A percentile compares a stretch with the other conserved stretches of the same genome.
phyloP scores from a whole-genome alignment of 30 jellyfish, hydroid and myxozoan genomes.

The Turritopsis dohrnii region DNA sequence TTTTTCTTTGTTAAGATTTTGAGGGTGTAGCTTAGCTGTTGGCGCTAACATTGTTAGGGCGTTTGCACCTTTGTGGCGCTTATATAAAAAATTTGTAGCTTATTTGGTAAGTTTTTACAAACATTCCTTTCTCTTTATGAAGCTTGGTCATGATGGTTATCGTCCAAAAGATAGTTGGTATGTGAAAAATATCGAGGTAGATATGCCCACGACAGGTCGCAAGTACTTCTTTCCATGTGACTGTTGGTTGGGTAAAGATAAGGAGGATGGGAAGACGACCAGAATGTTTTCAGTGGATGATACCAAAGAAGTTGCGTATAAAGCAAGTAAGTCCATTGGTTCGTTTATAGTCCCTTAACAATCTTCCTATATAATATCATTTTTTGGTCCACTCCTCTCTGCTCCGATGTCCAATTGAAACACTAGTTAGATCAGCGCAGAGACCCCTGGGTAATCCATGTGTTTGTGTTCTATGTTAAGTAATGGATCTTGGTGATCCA shows the following conservation, averaged over 20 bases:
- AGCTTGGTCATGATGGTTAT: slow-evolving; percentile 94
- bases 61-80: no score
- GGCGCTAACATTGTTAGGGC: no score
- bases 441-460: no score
- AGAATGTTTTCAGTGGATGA: slow-evolving; percentile 78
- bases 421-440: neutral
- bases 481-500: no score
- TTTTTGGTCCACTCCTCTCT: no score
- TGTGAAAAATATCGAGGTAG: slow-evolving; percentile 61
- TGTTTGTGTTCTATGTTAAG: no score
- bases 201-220: slow-evolving; percentile 91
- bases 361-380: no score
- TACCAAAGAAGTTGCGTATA: slow-evolving; percentile 63
- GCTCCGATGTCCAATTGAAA: no score
- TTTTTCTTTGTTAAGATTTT: no score
- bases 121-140: neutral
- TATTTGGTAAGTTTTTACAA: neutral
- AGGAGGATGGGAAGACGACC: slow-evolving; percentile 80
- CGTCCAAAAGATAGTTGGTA: slow-evolving; percentile 93
- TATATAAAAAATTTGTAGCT: no score
- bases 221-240: slow-evolving; percentile 61
- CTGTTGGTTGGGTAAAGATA: slow-evolving; percentile 94
- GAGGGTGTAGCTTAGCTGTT: no score
- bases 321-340: slow-evolving; percentile 66
- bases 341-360: no score